phyloP scores from a whole-genome alignment of 2,888 invertebrate genomes.

The Ophion ellenae region DNA sequence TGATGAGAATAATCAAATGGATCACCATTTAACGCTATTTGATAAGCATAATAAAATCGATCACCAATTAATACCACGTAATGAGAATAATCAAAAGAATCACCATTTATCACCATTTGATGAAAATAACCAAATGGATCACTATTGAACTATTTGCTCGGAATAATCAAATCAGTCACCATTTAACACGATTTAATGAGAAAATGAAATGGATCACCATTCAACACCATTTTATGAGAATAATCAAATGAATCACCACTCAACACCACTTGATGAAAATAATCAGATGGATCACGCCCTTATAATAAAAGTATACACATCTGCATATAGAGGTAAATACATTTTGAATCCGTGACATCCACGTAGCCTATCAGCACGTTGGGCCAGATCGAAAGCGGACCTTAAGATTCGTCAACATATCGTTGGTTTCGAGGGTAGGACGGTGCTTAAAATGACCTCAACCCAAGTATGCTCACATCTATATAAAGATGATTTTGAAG shows the following conservation, averaged over 20 bases:
- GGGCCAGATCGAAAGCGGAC: no score
- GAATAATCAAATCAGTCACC: neutral
- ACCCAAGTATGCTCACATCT: no score
- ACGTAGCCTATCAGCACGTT: no score
- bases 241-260: neutral
- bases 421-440: no score
- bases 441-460: no score
- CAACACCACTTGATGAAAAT: neutral
- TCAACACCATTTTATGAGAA: neutral
- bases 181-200: neutral
- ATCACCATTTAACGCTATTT: neutral
- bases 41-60: neutral
- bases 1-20: neutral
- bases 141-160: neutral
- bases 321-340: no score
- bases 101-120: neutral
- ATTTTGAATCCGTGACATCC: no score
- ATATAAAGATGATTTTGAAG: no score
- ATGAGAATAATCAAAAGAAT: neutral
- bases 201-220: neutral
- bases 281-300: no score
- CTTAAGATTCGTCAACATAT: no score
- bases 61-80: neutral
- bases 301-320: no score
- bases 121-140: neutral